Evolutionary conservation across 2,888 invertebrate species (phyloP).

Genomic region (Sclerodermus sp.): DNA sequence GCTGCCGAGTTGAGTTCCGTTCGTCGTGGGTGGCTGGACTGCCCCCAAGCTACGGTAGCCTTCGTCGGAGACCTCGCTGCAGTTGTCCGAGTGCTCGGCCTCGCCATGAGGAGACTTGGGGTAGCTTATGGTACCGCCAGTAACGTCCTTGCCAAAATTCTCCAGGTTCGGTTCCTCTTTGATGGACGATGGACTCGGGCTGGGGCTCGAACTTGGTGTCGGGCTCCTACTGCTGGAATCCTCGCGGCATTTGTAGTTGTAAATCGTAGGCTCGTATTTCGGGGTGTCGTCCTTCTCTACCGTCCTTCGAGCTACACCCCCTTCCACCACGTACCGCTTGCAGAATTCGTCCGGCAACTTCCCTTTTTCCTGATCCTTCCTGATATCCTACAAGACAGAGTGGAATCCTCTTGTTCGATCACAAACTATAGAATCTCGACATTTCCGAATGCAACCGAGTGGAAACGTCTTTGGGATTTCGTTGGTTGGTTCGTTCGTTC

Average conservation of each 20-base stretch:
- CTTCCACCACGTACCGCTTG: constrained; percentile 49
- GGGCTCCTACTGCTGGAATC: constrained; percentile 48
- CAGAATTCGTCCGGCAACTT: constrained; percentile 49
- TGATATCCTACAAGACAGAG: constrained; percentile 41
- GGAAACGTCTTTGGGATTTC: too few species aligned
- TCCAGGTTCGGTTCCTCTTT: constrained; percentile 36
- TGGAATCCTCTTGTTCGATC: too few species aligned
- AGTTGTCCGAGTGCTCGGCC: constrained; percentile 67
- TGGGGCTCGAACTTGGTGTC: constrained; percentile 16
- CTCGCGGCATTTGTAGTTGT: constrained; percentile 50
- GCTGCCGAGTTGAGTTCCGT: constrained; percentile 39
- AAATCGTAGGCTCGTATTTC: constrained; percentile 50
- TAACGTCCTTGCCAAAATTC: constrained; percentile 39
- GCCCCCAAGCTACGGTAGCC: constrained; percentile 81
- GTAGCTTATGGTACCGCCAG: constrained; percentile 24
- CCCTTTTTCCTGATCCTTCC: constrained; percentile 38
- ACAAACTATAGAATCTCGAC: too few species aligned
- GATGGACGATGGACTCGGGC: constrained; percentile 32
- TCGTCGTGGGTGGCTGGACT: constrained; percentile 62
- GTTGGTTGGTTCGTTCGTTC: too few species aligned
- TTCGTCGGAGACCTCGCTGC: constrained; percentile 83
- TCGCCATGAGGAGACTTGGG: constrained; percentile 42
- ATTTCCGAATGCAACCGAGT: too few species aligned
- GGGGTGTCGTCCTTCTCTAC: constrained; percentile 46
- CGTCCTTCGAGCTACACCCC: constrained; percentile 45